Conservation (phyloP, 2,888 invertebrate species). For the Pyrochroa serraticornis region DNA sequence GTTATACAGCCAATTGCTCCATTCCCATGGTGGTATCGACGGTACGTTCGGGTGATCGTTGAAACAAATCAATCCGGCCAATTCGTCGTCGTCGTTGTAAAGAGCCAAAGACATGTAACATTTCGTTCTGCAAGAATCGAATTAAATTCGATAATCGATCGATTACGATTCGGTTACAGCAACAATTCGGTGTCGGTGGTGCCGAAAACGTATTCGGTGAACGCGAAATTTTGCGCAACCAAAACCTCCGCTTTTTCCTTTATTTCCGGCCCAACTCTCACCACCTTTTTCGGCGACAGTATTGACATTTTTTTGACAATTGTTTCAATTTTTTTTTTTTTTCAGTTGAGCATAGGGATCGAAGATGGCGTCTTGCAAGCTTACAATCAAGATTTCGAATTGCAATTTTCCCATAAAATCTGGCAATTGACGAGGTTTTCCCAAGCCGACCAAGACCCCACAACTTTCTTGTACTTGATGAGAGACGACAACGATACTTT, state of each 20-base stretch:
- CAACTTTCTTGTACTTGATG: constrained; percentile 74
- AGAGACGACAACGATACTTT: constrained; percentile 75
- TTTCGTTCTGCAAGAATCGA: constrained; percentile 58
- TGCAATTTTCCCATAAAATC: constrained; percentile 69
- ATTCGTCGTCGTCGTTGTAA: constrained; percentile 46
- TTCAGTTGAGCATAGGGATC: constrained; percentile 73
- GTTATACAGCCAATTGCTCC: constrained; percentile 65
- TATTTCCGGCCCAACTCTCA: constrained; percentile 29
- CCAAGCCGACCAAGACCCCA: constrained; percentile 54
- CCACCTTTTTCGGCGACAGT: constrained; percentile 33
- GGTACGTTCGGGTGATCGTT: constrained; percentile 64
- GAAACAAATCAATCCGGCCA: constrained; percentile 55
- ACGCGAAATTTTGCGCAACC: constrained; percentile 8
- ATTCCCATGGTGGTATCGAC: constrained; percentile 62
- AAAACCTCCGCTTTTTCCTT: constrained; percentile 27
- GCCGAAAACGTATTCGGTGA: constrained; percentile 35
- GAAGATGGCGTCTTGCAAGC: constrained; percentile 74
- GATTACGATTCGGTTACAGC: neutral
- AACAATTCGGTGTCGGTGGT: constrained; percentile 30
- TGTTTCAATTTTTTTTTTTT: constrained; percentile 31
- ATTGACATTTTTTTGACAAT: no score
- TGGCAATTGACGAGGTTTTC: constrained; percentile 65
- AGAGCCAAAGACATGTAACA: constrained; percentile 60
- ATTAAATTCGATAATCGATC: constrained; percentile 1
- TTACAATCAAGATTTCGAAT: constrained; percentile 73